Evolutionary conservation across 2,797 vertebrate genomes (phyloP).

Genomic region (Mus spretus): DNA sequence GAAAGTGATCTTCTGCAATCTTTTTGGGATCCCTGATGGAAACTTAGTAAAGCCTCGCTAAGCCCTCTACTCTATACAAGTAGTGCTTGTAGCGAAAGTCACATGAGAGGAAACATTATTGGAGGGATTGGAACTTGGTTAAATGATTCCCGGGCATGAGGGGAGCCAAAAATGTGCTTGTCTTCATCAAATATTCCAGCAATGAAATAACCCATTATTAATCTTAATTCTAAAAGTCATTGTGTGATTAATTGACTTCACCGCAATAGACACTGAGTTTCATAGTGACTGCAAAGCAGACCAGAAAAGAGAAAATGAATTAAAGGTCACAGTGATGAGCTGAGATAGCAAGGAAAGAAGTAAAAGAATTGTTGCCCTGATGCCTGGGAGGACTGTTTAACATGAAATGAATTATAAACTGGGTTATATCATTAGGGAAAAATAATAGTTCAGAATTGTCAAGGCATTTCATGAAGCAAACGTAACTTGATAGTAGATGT

Average conservation of each 20-base stretch:
- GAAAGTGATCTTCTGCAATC: constrained; percentile 60
- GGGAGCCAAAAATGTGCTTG: constrained; percentile 58
- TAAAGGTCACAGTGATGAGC: constrained; percentile 71
- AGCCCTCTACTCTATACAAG: constrained; percentile 17
- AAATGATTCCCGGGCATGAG: constrained; percentile 61
- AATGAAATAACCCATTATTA: constrained; percentile 73
- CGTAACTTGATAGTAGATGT: constrained; percentile 28
- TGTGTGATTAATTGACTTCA: constrained; percentile 74
- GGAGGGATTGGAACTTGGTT: constrained; percentile 45
- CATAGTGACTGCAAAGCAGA: constrained; percentile 63
- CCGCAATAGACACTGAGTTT: constrained; percentile 67
- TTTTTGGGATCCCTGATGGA: constrained; percentile 32
- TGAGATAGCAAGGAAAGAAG: constrained; percentile 57
- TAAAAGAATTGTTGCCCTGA: not conserved
- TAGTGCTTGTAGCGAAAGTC: constrained; percentile 27
- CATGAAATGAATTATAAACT: constrained; percentile 12
- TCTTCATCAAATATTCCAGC: constrained; percentile 70
- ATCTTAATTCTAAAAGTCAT: constrained; percentile 79
- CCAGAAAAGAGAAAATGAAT: constrained; percentile 73
- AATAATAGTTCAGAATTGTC: constrained; percentile 30
- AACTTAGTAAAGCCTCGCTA: constrained; percentile 24
- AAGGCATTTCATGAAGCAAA: not conserved
- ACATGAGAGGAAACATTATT: constrained; percentile 44
- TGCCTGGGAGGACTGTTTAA: not conserved
- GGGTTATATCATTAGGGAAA: not conserved